Conservation (phyloP, 1,140 invertebrate species). For the Ladona fulva region DNA sequence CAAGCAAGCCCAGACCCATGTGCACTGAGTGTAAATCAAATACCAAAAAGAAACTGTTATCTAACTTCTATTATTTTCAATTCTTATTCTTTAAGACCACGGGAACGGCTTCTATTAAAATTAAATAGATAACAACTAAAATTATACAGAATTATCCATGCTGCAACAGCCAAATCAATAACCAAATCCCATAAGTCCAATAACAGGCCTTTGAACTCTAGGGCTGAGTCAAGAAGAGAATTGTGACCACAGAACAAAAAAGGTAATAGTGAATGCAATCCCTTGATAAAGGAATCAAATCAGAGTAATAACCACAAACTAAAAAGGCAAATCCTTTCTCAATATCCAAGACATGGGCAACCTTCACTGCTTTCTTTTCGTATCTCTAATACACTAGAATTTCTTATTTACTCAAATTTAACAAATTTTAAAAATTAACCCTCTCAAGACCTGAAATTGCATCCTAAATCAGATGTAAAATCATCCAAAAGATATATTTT, state of each 20-base stretch:
- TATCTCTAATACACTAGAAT: no score
- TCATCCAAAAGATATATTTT: no score
- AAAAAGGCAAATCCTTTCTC: no score
- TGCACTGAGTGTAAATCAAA: constrained; percentile 5
- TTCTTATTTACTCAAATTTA: no score
- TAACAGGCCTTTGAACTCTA: not conserved
- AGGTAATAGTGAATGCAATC: not conserved
- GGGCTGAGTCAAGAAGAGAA: not conserved
- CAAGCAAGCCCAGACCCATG: constrained; percentile 8
- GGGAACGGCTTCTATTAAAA: not conserved
- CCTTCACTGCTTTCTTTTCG: no score
- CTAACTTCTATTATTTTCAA: constrained; percentile 4
- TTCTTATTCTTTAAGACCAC: not conserved
- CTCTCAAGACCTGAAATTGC: no score
- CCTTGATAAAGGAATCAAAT: not conserved
- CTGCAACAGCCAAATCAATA: not conserved
- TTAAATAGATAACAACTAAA: not conserved
- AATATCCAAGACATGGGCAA: no score
- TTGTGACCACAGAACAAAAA: not conserved
- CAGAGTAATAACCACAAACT: not conserved
- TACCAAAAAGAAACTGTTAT: not conserved
- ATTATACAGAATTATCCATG: not conserved
- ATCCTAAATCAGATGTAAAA: no score
- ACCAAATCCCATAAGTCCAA: not conserved
- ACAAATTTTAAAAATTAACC: no score